Conservation (phyloP, 2,113 vertebrate genomes). For the Antechinus flavipes region DNA sequence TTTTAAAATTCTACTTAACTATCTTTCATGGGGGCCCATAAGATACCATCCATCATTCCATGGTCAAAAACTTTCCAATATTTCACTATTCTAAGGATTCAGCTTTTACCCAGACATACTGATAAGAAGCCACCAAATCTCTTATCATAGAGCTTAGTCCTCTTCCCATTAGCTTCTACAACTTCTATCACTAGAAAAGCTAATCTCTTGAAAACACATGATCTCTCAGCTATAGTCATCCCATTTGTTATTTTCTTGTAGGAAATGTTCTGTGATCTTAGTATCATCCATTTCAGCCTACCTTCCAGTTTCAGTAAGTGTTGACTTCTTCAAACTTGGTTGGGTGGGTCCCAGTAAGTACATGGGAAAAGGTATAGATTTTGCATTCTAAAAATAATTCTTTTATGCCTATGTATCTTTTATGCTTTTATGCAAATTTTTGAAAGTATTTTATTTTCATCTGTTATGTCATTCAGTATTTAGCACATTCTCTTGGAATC, state of each 20-base stretch:
- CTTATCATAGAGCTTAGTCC: not conserved
- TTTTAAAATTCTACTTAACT: not conserved
- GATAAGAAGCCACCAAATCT: not conserved
- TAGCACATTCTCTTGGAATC: not conserved
- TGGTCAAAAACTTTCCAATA: not conserved
- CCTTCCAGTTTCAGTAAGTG: slow-evolving; percentile 84
- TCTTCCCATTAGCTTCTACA: not conserved
- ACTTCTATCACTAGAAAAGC: not conserved
- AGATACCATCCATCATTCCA: not conserved
- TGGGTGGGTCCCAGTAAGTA: not conserved
- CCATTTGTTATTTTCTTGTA: slow-evolving; percentile 47
- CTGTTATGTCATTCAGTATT: not conserved
- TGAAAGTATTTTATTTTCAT: not conserved
- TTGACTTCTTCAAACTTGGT: not conserved
- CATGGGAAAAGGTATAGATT: not conserved
- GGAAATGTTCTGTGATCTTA: slow-evolving; percentile 85
- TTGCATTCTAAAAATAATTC: not conserved
- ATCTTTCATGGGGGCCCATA: not conserved
- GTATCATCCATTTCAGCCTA: slow-evolving; percentile 89
- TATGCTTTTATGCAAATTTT: not conserved
- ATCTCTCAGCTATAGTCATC: not conserved
- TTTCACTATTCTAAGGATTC: not conserved
- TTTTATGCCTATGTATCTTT: too few species aligned
- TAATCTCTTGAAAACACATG: slow-evolving; percentile 18
- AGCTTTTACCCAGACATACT: not conserved